These are phyloP conservation scores for Tamandua tetradactyla DNA, from an alignment of 2,797 vertebrate species.

Conservation along the genomic window DNA sequence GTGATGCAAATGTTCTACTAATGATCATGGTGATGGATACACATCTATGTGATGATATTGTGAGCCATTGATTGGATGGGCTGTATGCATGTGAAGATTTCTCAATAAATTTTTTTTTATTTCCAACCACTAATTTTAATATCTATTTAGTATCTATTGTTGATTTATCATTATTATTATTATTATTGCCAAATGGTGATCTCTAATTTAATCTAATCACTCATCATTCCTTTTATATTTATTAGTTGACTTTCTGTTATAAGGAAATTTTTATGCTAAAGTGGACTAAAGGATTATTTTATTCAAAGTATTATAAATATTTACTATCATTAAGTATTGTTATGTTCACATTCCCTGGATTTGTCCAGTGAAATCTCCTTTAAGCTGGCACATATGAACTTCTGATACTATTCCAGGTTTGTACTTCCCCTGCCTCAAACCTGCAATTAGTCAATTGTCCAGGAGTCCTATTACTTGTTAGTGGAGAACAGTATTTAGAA, in stretches of 20 bases:
- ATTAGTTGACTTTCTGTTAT: not conserved
- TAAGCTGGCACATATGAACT: not conserved
- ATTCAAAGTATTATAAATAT: not conserved
- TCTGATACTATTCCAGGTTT: not conserved
- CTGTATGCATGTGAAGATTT: too few species aligned
- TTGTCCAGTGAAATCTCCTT: not conserved
- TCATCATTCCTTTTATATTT: constrained; percentile 24
- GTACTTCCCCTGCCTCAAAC: not conserved
- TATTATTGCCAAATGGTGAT: not conserved
- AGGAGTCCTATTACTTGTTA: constrained; percentile 1
- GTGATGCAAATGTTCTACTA: too few species aligned
- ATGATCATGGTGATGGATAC: too few species aligned
- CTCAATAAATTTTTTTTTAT: too few species aligned
- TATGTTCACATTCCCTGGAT: not conserved
- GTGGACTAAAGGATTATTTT: not conserved
- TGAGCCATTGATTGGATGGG: too few species aligned
- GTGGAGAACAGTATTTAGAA: not conserved
- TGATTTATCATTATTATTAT: constrained; percentile 13
- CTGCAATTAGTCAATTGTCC: not conserved
- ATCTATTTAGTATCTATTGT: not conserved
- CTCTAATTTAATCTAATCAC: too few species aligned
- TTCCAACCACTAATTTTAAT: not conserved
- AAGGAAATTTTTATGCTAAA: not conserved
- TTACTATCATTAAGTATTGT: constrained; percentile 36
- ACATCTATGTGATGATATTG: too few species aligned